phyloP scores from a whole-genome alignment of 2,888 invertebrate species.

The Antheraea assamensis region DNA sequence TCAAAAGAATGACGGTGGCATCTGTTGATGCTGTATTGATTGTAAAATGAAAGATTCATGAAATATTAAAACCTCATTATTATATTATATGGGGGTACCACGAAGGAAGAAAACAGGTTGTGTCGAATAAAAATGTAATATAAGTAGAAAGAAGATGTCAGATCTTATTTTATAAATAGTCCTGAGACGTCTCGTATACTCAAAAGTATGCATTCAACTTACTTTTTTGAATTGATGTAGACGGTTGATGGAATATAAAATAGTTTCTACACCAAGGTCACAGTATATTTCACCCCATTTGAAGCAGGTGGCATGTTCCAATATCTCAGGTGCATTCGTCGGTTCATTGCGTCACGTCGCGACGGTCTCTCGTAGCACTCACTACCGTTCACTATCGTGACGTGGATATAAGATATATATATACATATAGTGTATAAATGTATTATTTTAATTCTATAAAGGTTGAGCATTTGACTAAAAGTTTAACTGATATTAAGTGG shows the following conservation, averaged over 20 bases:
- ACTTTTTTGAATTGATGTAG: not conserved
- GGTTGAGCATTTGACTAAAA: too few species aligned
- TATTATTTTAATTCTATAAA: not conserved
- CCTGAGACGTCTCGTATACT: not conserved
- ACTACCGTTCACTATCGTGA: constrained; percentile 35
- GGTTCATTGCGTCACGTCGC: constrained; percentile 32
- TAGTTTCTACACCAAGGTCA: constrained; percentile 17
- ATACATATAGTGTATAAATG: not conserved
- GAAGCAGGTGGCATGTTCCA: constrained; percentile 13
- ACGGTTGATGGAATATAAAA: not conserved
- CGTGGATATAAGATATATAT: constrained; percentile 18
- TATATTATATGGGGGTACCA: too few species aligned
- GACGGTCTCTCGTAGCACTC: constrained; percentile 27
- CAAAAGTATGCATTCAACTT: not conserved
- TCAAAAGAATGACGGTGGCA: too few species aligned
- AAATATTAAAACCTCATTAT: too few species aligned
- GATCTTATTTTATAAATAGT: too few species aligned
- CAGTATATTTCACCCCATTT: constrained; percentile 18
- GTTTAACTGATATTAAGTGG: too few species aligned
- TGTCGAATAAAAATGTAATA: too few species aligned
- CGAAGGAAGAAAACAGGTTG: too few species aligned
- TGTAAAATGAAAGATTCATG: too few species aligned
- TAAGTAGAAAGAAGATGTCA: too few species aligned
- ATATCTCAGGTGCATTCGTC: constrained; percentile 36
- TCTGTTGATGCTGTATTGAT: too few species aligned